These are phyloP conservation scores for Tachystola acroxantha DNA, from an alignment of 2,888 invertebrate genomes.

Conservation along the genomic window DNA sequence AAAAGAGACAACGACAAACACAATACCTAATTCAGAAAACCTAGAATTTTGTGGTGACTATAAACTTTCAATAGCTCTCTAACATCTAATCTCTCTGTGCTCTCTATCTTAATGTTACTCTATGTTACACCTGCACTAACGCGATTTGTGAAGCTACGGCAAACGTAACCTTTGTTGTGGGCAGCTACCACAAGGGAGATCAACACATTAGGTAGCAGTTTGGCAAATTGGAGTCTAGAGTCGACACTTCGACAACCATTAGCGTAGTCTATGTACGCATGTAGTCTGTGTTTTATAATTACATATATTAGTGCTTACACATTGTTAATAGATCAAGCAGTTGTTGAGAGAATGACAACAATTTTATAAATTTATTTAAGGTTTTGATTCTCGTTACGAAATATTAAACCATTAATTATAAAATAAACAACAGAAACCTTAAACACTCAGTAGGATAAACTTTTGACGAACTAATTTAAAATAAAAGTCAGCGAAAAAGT, in stretches of 20 bases:
- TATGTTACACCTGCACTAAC: conserved; percentile 25
- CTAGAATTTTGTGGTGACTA: too few species aligned
- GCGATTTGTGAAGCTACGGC: conserved; percentile 33
- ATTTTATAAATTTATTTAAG: too few species aligned
- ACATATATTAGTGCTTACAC: too few species aligned
- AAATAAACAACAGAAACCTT: neutral
- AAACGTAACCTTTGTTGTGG: conserved; percentile 13
- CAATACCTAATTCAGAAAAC: too few species aligned
- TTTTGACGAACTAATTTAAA: conserved; percentile 10
- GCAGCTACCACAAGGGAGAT: conserved; percentile 22
- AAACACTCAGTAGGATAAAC: neutral
- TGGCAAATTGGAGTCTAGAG: conserved; percentile 11
- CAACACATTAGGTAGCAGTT: conserved; percentile 13
- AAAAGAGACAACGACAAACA: too few species aligned
- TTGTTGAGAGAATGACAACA: too few species aligned
- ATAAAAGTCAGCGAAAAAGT: conserved; percentile 7
- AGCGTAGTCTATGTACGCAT: too few species aligned
- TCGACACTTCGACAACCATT: too few species aligned
- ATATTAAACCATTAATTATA: neutral
- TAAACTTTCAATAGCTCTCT: too few species aligned
- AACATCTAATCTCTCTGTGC: neutral
- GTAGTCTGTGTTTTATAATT: too few species aligned
- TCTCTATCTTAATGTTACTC: conserved; percentile 19
- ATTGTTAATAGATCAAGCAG: too few species aligned
- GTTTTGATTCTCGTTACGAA: too few species aligned